These are phyloP conservation scores for Callocephalon fimbriatum DNA, from an alignment of 2,113 vertebrate genomes.

Conservation along the genomic window DNA sequence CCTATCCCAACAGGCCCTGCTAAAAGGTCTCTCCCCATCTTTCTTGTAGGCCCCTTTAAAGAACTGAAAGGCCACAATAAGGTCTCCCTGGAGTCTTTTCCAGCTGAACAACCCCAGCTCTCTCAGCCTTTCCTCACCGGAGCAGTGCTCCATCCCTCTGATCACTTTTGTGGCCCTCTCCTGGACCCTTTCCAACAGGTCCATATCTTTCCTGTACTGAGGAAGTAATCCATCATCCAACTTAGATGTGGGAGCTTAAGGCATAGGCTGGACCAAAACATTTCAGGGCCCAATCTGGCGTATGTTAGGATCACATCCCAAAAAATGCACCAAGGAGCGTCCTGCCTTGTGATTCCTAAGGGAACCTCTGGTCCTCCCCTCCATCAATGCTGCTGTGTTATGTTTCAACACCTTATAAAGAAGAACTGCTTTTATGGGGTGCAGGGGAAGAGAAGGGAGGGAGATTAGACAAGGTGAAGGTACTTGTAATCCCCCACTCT, in stretches of 20 bases:
- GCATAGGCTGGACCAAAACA: not conserved
- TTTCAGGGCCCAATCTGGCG: rapidly evolving
- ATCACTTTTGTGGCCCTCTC: not conserved
- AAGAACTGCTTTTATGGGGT: not conserved
- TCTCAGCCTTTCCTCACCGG: not conserved
- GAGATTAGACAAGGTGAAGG: not conserved
- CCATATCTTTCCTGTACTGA: not conserved
- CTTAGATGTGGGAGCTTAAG: not conserved
- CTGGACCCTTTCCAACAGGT: not conserved
- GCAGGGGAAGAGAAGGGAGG: too few relatives aligned
- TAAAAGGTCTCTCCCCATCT: not conserved
- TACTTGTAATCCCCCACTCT: rapidly evolving
- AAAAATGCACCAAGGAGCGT: too few relatives aligned
- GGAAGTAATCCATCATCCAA: not conserved
- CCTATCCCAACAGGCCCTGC: not conserved
- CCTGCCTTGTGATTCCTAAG: not conserved
- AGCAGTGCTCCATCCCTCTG: not conserved
- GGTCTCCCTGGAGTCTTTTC: not conserved
- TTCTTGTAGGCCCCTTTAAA: not conserved
- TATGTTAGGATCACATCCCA: not conserved
- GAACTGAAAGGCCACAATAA: not conserved
- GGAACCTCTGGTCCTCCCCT: not conserved
- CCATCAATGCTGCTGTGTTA: rapidly evolving
- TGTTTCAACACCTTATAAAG: not conserved
- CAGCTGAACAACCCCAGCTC: not conserved